Evolutionary conservation across 2,888 invertebrate genomes (phyloP).

Genomic region (Epinotia bilunana): DNA sequence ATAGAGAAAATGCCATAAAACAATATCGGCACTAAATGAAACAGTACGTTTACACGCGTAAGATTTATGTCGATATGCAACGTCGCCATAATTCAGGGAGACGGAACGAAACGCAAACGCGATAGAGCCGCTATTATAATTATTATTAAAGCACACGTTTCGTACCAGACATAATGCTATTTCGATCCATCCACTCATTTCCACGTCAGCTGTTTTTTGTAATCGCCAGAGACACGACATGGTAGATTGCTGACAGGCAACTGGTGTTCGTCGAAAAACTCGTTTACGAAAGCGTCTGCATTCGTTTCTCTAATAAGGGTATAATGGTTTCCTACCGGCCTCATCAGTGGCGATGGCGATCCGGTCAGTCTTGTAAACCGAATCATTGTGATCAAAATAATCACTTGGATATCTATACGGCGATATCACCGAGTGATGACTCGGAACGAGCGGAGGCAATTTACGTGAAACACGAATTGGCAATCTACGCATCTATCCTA

Average conservation of each 20-base stretch:
- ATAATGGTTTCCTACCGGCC: background rate
- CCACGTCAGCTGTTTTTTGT: slow-evolving; percentile 34
- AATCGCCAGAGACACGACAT: slow-evolving; percentile 24
- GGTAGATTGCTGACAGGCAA: slow-evolving; percentile 29
- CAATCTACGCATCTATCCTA: slow-evolving; percentile 51
- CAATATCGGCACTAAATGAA: slow-evolving; percentile 33
- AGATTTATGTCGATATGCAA: slow-evolving; percentile 8
- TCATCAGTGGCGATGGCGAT: background rate
- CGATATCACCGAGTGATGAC: slow-evolving; percentile 18
- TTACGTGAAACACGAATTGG: slow-evolving; percentile 37
- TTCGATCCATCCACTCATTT: slow-evolving; percentile 9
- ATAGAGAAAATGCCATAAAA: slow-evolving; percentile 39
- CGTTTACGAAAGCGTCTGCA: slow-evolving; percentile 26
- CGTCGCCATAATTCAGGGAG: slow-evolving; percentile 4
- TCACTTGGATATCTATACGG: background rate
- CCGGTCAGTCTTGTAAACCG: background rate
- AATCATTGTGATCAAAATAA: slow-evolving; percentile 7
- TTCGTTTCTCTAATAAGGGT: background rate
- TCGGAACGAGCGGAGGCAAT: slow-evolving; percentile 12
- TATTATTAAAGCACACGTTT: slow-evolving; percentile 8
- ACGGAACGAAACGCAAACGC: slow-evolving; percentile 13
- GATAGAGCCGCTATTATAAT: slow-evolving; percentile 6
- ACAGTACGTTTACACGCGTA: slow-evolving; percentile 20
- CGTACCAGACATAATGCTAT: slow-evolving; percentile 22
- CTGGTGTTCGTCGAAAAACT: slow-evolving; percentile 34